These are phyloP conservation scores for Antechinus stuartii DNA, from an alignment of 2,113 vertebrate species.

Conservation along the genomic window DNA sequence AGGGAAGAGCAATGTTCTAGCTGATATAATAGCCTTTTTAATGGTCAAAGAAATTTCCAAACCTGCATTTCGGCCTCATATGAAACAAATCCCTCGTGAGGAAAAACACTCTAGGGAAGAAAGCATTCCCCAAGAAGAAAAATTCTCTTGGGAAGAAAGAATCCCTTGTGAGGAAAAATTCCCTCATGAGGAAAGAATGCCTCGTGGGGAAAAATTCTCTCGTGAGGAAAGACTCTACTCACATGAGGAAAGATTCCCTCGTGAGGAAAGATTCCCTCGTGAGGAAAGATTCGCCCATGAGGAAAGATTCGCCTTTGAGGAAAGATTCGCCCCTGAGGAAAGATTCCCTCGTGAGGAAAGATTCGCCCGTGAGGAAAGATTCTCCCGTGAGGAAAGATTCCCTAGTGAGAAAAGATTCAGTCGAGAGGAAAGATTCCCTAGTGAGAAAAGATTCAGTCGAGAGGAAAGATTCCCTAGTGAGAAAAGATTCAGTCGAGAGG, in stretches of 20 bases:
- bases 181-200: background rate
- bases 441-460: background rate
- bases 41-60: slow-evolving; percentile 76
- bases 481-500: background rate
- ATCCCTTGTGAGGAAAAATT: background rate
- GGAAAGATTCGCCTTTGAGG: no score
- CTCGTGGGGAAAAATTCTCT: background rate
- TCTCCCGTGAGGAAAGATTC: background rate
- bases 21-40: slow-evolving; percentile 75
- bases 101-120: background rate
- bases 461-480: background rate
- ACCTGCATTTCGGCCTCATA: slow-evolving; percentile 66
- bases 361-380: no score
- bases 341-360: no score
- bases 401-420: background rate
- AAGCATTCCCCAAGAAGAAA: background rate
- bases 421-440: background rate
- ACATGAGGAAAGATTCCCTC: no score
- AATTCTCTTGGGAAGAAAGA: background rate
- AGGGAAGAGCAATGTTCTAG: slow-evolving; percentile 66
- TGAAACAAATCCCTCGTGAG: background rate
- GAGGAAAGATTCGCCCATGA: no score
- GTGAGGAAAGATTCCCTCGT: no score
- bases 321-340: no score
- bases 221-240: no score